Percentiles rank a stretch among this genome's conserved stretches.
Evolutionary conservation across 2,888 invertebrate genomes (phyloP).

Genomic region (Pogonocherus hispidulus): DNA sequence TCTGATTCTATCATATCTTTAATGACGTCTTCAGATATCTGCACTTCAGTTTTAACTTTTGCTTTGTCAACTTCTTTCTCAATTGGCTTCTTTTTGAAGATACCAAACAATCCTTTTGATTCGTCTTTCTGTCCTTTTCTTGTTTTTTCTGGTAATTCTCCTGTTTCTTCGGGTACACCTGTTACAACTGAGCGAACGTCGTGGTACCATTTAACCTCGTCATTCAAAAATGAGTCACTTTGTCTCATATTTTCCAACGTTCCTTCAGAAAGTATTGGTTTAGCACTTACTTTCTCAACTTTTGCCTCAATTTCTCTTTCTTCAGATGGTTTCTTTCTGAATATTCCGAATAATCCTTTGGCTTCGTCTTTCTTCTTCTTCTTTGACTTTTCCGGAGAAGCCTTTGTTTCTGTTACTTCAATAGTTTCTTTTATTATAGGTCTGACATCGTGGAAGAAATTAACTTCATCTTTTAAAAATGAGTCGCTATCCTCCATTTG

Average conservation of each 20-base stretch:
- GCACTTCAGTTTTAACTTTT: conserved; percentile 1
- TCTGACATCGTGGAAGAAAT: conserved; percentile 3
- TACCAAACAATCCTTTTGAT: conserved; percentile 26
- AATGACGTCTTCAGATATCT: not conserved
- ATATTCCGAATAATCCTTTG: conserved; percentile 31
- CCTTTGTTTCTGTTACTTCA: not conserved
- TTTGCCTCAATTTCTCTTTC: conserved; percentile 17
- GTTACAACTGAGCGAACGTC: not conserved
- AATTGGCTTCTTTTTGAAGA: not conserved
- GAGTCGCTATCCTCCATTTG: conserved; percentile 42
- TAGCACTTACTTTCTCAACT: not conserved
- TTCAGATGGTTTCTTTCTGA: conserved; percentile 1
- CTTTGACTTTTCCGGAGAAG: not conserved
- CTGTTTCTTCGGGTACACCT: not conserved
- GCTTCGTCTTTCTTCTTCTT: not conserved
- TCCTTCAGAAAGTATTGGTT: conserved; percentile 10
- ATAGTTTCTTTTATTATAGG: not conserved
- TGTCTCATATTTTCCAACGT: conserved; percentile 39
- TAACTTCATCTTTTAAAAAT: conserved; percentile 49
- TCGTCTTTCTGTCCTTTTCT: not conserved
- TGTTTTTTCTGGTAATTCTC: not conserved
- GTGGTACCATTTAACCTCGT: conserved; percentile 41
- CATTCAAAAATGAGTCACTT: conserved; percentile 44
- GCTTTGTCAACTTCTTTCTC: not conserved
- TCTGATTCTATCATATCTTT: too few relatives aligned